A percentile compares a stretch with the other conserved stretches of the same genome.
Evolutionary conservation across 2,888 invertebrate genomes (phyloP).

Genomic region (Unio delphinus): DNA sequence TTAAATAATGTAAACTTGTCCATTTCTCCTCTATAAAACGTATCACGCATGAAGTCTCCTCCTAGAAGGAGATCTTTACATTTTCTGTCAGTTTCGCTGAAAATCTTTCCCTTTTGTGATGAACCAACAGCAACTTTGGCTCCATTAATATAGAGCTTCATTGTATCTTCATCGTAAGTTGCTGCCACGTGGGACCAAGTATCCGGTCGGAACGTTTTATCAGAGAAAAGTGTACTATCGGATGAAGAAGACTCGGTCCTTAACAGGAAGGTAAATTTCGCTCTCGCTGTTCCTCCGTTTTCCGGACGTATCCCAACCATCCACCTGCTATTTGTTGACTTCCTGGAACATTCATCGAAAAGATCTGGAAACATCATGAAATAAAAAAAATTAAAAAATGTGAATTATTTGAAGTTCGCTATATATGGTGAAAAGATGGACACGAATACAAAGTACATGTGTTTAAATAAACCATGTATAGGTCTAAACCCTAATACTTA

Average conservation of each 20-base stretch:
- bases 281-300: conserved; percentile 25
- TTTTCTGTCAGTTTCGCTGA: conserved; percentile 23
- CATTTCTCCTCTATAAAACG: conserved; percentile 51
- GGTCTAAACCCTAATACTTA: too few species aligned
- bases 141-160: conserved; percentile 54
- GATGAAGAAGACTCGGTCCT: conserved; percentile 36
- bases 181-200: conserved; percentile 57
- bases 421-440: too few species aligned
- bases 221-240: conserved; percentile 33
- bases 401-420: neutral
- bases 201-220: conserved; percentile 38
- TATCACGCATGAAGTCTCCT: conserved; percentile 28
- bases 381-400: neutral
- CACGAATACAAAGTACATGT: too few species aligned
- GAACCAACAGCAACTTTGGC: conserved; percentile 44
- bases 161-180: conserved; percentile 46
- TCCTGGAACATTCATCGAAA: conserved; percentile 41
- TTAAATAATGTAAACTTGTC: conserved; percentile 51
- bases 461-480: too few species aligned
- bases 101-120: conserved; percentile 46
- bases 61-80: conserved; percentile 56
- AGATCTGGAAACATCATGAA: conserved; percentile 38
- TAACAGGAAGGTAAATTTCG: conserved; percentile 48
- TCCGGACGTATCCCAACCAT: conserved; percentile 43
- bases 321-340: conserved; percentile 32